Percentiles rank a stretch among this genome's conserved stretches.
Evolutionary conservation across 1,140 invertebrate species (phyloP).

Genomic region (Lordiphosa mommai): DNA sequence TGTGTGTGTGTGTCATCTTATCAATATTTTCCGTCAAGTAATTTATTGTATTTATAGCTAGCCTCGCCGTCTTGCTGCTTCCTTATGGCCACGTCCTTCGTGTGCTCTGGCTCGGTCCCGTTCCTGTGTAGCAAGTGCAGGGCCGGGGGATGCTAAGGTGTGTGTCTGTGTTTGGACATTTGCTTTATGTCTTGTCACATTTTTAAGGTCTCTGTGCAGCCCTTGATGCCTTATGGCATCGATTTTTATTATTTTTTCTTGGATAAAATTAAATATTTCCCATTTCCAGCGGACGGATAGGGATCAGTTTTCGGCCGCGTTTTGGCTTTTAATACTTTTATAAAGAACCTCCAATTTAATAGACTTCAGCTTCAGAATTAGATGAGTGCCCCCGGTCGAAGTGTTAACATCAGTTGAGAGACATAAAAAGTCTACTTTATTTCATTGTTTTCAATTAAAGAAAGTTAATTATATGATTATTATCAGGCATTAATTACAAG

Average conservation of each 20-base stretch:
- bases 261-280: conserved; percentile 70
- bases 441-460: conserved; percentile 77
- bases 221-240: too few species aligned
- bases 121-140: conserved; percentile 46
- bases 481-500: conserved; percentile 70
- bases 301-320: not conserved
- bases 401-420: conserved; percentile 54
- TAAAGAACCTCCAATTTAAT: conserved; percentile 70
- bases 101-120: not conserved
- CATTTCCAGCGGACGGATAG: conserved; percentile 27
- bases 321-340: conserved; percentile 60
- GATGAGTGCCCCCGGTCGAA: conserved; percentile 27
- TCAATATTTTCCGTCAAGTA: conserved; percentile 78
- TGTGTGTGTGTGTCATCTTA: conserved; percentile 50
- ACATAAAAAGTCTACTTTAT: conserved; percentile 53
- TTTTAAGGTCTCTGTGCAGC: conserved; percentile 61
- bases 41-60: conserved; percentile 67
- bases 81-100: conserved; percentile 43
- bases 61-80: conserved; percentile 17
- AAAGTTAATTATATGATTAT: conserved; percentile 78
- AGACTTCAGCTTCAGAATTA: conserved; percentile 33
- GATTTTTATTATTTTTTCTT: conserved; percentile 66
- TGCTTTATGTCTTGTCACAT: conserved; percentile 70
- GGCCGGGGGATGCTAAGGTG: not conserved
- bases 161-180: conserved; percentile 42